Conservation (phyloP, 2,888 invertebrate genomes). For the Oasisia sp. region DNA sequence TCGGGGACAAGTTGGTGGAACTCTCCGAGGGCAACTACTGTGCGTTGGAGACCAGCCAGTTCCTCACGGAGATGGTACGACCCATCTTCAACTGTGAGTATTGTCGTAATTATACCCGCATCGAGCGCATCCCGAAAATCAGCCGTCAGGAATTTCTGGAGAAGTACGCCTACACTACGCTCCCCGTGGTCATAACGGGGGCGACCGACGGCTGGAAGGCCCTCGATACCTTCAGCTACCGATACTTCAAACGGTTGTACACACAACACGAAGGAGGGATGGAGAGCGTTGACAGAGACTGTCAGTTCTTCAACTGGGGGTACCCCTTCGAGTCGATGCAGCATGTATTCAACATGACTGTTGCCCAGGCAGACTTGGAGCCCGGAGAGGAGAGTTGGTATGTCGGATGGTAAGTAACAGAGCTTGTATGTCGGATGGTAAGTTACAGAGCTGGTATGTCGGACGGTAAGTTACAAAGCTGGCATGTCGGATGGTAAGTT, state of each 20-base stretch:
- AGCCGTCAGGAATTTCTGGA: conserved; percentile 73
- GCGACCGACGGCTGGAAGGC: conserved; percentile 84
- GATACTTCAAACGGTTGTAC: conserved; percentile 56
- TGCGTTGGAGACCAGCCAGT: conserved; percentile 83
- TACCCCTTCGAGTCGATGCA: conserved; percentile 80
- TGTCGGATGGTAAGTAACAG: conserved; percentile 76
- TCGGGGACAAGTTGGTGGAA: neutral
- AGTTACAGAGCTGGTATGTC: conserved; percentile 58
- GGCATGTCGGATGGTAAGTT: no score
- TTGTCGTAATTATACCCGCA: neutral
- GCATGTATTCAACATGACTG: conserved; percentile 82
- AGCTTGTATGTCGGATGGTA: conserved; percentile 67
- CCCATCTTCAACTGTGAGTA: conserved; percentile 80
- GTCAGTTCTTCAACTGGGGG: conserved; percentile 88
- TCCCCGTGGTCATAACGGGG: conserved; percentile 82
- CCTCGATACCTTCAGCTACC: conserved; percentile 65
- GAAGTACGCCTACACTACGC: conserved; percentile 80
- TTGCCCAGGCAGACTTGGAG: conserved; percentile 73
- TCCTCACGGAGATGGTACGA: conserved; percentile 87
- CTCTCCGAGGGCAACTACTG: conserved; percentile 70
- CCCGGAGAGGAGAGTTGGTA: conserved; percentile 82
- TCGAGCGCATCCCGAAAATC: neutral
- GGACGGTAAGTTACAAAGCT: conserved; percentile 69
- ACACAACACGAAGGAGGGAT: conserved; percentile 71
- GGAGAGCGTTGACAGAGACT: conserved; percentile 81